Conservation (phyloP, 2,797 vertebrate genomes). For the Gastrophryne carolinensis region DNA sequence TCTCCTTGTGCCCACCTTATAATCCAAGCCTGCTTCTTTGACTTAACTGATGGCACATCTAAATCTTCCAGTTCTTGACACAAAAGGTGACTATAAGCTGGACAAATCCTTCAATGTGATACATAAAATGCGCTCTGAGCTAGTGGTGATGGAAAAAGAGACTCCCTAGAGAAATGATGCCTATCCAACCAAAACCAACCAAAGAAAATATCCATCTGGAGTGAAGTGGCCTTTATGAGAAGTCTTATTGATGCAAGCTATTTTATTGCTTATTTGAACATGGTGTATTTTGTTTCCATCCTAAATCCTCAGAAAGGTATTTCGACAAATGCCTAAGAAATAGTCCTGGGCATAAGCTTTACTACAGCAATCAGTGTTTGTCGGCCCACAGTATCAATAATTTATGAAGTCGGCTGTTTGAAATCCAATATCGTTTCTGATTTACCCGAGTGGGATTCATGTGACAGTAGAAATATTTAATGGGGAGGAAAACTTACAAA, state of each 20-base stretch:
- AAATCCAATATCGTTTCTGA: constrained; percentile 40
- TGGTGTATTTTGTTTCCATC: not conserved
- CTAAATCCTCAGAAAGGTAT: not conserved
- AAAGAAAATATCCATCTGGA: too few species aligned
- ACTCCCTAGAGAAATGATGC: too few species aligned
- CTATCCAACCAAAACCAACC: too few species aligned
- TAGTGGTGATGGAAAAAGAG: too few species aligned
- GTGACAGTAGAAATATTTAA: constrained; percentile 31
- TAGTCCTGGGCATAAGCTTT: not conserved
- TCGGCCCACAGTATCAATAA: constrained; percentile 26
- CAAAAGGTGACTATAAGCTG: too few species aligned
- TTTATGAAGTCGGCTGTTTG: constrained; percentile 18
- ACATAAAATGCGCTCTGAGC: too few species aligned
- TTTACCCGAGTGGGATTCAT: constrained; percentile 20
- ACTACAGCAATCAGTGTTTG: constrained; percentile 33
- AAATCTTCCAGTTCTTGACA: too few species aligned
- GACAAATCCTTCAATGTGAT: too few species aligned
- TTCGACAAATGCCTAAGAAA: not conserved
- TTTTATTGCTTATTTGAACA: not conserved
- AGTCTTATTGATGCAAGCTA: not conserved
- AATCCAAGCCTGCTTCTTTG: too few species aligned
- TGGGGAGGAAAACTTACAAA: constrained; percentile 27
- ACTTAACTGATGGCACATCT: too few species aligned
- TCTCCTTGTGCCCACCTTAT: too few species aligned
- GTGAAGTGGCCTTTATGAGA: too few species aligned